Evolutionary conservation across 2,888 invertebrate species (phyloP), one percentile per base, ranked within the genome.

Genomic region (Atrina japonica): DNA sequence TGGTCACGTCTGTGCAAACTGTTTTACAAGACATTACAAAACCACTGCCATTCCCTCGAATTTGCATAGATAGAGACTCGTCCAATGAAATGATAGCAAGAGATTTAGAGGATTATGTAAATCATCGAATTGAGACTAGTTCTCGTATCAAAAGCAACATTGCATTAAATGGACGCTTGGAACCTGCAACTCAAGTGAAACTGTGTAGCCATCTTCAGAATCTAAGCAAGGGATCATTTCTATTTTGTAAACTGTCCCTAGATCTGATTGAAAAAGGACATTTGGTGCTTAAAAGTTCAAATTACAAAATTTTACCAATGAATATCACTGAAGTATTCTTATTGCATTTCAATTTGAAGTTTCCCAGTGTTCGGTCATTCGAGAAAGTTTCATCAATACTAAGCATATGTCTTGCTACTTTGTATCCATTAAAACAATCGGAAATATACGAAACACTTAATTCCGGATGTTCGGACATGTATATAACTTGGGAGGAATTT

Each of bases 401-500:
- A 14, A 96, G 96, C 83, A 95, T 97, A 0, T 96, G 97, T 86
- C 92, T 98, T 69, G 96, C 98, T 3, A 96, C 97, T 0, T 92
- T 98, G 11, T 96, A 96, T 90, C 98, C 98, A 0, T 91, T 98
- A 35, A 97, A 96, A 0, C 91, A 96, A 66, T 93, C 95, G 64
- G 97, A 98, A 91, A 96, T 99, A 83, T 97, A 95, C 90, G 96
- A 97, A 88, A 96, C 97, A 1, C 94, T 98, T 6, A 97, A 97
- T 91, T 95, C 97, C 0, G 92, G 97, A 61, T 92, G 94, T 82
- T 94, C 95, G 0, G 94, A 95, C 83, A 94, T 94, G 56, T 95
- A 95, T 85, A 91, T 97, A 70, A 94, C 95, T 1, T 97, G 97
- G 97, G 95, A 95, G 70, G 97, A 97, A 81, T 97, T 98, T 89